A percentile compares a stretch with the other conserved stretches of the same genome.
These are phyloP conservation scores for Trissoscelio sp. DNA, from an alignment of 2,888 invertebrate genomes.

Conservation along the genomic window DNA sequence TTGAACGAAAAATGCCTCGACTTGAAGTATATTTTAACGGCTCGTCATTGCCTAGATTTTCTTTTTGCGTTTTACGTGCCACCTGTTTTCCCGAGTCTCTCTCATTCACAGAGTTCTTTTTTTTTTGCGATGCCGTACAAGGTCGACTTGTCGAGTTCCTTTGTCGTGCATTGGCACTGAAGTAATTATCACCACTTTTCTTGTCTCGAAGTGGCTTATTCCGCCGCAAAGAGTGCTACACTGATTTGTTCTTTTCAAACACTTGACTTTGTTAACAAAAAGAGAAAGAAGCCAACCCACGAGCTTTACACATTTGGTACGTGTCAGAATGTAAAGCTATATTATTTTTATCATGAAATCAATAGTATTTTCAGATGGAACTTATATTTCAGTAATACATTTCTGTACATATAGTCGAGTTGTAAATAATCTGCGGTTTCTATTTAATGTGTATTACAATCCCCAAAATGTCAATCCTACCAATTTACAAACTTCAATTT, in stretches of 20 bases:
- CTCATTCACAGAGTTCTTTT: constrained; percentile 1
- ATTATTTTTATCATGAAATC: constrained; percentile 1
- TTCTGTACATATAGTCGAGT: neutral
- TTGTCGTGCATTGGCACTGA: constrained; percentile 62
- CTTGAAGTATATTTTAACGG: neutral
- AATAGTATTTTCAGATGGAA: neutral
- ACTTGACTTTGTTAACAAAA: constrained; percentile 1
- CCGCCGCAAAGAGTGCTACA: constrained; percentile 18
- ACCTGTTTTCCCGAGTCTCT: constrained; percentile 18
- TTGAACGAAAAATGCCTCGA: constrained; percentile 7
- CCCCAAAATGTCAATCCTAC: neutral
- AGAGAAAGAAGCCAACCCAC: neutral
- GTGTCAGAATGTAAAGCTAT: neutral
- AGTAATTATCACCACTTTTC: constrained; percentile 65
- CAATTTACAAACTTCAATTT: neutral
- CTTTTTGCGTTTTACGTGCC: constrained; percentile 21
- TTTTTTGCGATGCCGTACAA: constrained; percentile 40
- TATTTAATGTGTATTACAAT: neutral
- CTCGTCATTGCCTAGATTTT: constrained; percentile 23
- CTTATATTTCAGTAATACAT: neutral
- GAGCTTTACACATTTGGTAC: neutral
- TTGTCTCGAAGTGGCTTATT: constrained; percentile 49
- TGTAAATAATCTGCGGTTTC: neutral
- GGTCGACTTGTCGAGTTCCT: constrained; percentile 51
- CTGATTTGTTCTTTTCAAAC: constrained; percentile 24